phyloP scores from a whole-genome alignment of 2,888 invertebrate genomes.

The Ennomos quercinarius region DNA sequence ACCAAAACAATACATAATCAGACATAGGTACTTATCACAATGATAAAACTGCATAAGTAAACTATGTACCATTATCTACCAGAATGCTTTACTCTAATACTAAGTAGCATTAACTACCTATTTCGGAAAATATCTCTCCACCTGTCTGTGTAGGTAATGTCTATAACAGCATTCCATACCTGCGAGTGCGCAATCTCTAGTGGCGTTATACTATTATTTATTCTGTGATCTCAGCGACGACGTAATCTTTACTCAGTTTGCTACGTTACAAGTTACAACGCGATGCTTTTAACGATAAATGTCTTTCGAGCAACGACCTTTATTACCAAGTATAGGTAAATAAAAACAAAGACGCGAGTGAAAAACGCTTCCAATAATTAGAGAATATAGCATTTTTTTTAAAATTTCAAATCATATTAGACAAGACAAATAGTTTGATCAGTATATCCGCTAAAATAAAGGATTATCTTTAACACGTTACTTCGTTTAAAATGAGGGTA shows the following conservation, averaged over 20 bases:
- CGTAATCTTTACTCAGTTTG: slow-evolving; percentile 54
- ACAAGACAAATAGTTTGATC: no score
- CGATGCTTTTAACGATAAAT: slow-evolving; percentile 51
- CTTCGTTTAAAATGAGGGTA: no score
- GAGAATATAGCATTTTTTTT: no score
- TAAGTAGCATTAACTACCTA: neutral
- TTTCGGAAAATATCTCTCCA: neutral
- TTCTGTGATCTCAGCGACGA: slow-evolving; percentile 29
- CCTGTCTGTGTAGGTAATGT: slow-evolving; percentile 17
- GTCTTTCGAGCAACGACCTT: neutral
- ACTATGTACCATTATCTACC: neutral
- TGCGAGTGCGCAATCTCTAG: slow-evolving; percentile 33
- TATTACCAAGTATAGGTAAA: neutral
- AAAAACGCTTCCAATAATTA: no score
- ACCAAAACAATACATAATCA: no score
- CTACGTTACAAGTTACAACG: slow-evolving; percentile 45
- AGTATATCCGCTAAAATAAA: no score
- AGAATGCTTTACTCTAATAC: neutral
- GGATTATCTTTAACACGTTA: no score
- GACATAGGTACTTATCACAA: no score
- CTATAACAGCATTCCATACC: slow-evolving; percentile 29
- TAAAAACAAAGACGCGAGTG: neutral
- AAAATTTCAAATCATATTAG: no score
- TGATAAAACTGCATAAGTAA: no score
- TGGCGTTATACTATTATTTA: slow-evolving; percentile 25